Base-by-base conservation (phyloP, 1,140 invertebrate genomes). In the Drosophila orosa region DNA sequence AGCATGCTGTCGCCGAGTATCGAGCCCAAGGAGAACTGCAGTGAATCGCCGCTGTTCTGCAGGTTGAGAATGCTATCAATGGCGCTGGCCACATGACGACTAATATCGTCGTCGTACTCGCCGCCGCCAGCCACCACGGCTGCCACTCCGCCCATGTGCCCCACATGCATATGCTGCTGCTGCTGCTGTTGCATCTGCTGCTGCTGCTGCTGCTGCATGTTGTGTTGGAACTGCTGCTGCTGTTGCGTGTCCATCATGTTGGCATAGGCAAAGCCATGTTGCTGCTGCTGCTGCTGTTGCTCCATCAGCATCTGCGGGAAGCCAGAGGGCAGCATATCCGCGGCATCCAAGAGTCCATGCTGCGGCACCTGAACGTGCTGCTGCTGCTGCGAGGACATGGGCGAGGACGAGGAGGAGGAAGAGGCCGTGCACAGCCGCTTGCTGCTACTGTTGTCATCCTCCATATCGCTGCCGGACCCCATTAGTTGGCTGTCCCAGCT, bases 51-150 rank as follows among this genome's bases (percentile, higher is more conserved):
- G 59, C 90, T 92, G 48, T 94, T 93, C 80, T 96, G 95, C 65
- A 96, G 91, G 91, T 95, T 96, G 27, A 96, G 92, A 78, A 96
- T 96, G 80, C 95, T 95, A 80, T 96, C 95, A 59, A 96, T 96
- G 50, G 96, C 95, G 71, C 95, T 95, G 90, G 96, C 95, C 39
- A 96, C 95, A 86, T 96, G 96, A 10, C 95, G 95, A 61, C 95
- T 95, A 44, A 96, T 95, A 67, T 95, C 94, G 65, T 94, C 94
- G 68, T 94, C 95, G 48, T 90, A 91, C 47, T 92, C 85, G 33
- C 83, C 82, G 1, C 89, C 78, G 1, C 77, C 67, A 25, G 75
- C 58, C 31, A 80, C 72, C 9, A 54, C 50, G 1, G 31, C 50
- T 31, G 82, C 58, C 1, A 57, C 48, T 39, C 56, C 76, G 8